phyloP scores from a whole-genome alignment of 2,888 invertebrate species.

The Drosophila stalkeri region DNA sequence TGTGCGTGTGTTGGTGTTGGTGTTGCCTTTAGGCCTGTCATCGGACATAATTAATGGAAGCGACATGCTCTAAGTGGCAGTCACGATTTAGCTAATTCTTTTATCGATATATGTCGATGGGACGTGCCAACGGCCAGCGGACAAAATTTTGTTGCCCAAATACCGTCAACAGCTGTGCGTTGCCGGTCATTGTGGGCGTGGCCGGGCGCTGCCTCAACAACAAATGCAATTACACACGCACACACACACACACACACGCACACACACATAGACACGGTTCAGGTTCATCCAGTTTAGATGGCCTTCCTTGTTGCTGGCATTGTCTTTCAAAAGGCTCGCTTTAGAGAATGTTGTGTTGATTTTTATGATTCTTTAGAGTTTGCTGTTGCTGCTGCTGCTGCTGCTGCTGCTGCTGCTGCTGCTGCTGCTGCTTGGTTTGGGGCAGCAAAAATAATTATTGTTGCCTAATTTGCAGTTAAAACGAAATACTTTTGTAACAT shows the following conservation, averaged over 20 bases:
- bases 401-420: neutral
- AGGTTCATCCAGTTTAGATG: slow-evolving; percentile 12
- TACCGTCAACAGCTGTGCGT: slow-evolving; percentile 60
- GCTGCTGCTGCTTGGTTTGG: neutral
- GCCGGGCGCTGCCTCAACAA: slow-evolving; percentile 1
- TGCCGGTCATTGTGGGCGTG: slow-evolving; percentile 26
- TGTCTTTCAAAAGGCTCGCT: slow-evolving; percentile 1
- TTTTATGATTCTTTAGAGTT: slow-evolving; percentile 56
- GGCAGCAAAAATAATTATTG: slow-evolving; percentile 71
- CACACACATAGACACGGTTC: slow-evolving; percentile 4
- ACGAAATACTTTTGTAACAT: slow-evolving; percentile 70
- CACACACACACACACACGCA: neutral
- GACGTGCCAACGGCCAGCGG: slow-evolving; percentile 63
- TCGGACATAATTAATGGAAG: slow-evolving; percentile 83
- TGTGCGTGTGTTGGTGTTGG: neutral
- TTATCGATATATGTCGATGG: slow-evolving; percentile 81
- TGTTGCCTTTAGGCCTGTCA: slow-evolving; percentile 66
- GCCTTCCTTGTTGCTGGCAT: neutral
- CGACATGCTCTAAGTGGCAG: slow-evolving; percentile 80
- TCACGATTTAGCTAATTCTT: slow-evolving; percentile 83
- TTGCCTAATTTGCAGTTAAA: slow-evolving; percentile 79
- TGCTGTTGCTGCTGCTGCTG: slow-evolving; percentile 22
- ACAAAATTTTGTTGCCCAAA: slow-evolving; percentile 5
- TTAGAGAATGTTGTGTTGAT: slow-evolving; percentile 33
- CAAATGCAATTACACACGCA: slow-evolving; percentile 50